Evolutionary conservation across 2,113 vertebrate genomes (phyloP), one percentile per base, ranked within the genome.

Genomic region (Brachyhypopomus occidentalis): DNA sequence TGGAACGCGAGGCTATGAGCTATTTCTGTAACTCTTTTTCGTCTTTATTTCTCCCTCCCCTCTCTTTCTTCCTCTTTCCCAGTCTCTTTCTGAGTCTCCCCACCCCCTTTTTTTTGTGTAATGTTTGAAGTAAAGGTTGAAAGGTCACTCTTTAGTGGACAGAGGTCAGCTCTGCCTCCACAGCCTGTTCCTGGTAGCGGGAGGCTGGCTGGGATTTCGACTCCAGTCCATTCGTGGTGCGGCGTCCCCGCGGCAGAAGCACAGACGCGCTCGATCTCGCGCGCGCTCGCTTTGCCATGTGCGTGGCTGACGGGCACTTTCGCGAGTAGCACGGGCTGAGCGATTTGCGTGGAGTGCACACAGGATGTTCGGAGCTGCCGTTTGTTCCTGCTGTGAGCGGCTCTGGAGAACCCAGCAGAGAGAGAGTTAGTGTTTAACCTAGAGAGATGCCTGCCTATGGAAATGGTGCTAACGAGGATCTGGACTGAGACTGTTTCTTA

Each of bases 181-280:
- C 34, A 38, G 25, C 79, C 45, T 52, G 79, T 83, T 88, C 90
- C 90, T 91, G 93, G 88, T 93, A 94, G 88, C 90, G 78, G 92
- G 85, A 83, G 38, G 1, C 86, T 83, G 63, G 70, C 34, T 91
- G 92, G 93, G 94, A 92, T 86, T 86, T 89, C 87, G 89, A 79
- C 87, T 90, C 74, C 60, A 80, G 87, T 91, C 84, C 82, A 86
- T 83, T 84, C 83, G 88, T 85, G 86, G 88, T 86, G 45, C 45
- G 48, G 84, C 81, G 87, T 88, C 85, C 85, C 3, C 83, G 87
- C 82, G 60, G 82, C 90, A 88, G 84, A 87, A 86, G 72, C 78
- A 48, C 86, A 78, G 69, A 45, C 20, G 48, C 89, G 74, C 78
- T 36, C 77, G 30, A 72, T 9, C 76, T 8, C 48, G 11, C 74